A percentile compares a stretch with the other conserved stretches of the same genome.
These are phyloP conservation scores for Calliphora vicina DNA, from an alignment of 1,140 invertebrate species.

Conservation along the genomic window DNA sequence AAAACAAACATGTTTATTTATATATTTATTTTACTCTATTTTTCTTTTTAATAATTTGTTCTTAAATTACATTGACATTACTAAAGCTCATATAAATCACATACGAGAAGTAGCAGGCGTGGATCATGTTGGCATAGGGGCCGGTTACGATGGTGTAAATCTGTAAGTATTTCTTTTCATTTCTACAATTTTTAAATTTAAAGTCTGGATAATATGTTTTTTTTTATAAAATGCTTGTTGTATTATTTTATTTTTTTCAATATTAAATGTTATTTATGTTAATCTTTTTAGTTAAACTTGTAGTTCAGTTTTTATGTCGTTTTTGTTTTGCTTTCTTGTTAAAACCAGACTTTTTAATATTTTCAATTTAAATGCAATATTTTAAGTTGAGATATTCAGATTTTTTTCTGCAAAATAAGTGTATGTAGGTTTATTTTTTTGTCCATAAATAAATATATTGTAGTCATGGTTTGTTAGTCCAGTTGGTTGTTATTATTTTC, in stretches of 20 bases:
- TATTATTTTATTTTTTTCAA: neutral
- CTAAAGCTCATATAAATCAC: constrained; percentile 85
- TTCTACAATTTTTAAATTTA: too few relatives aligned
- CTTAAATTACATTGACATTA: neutral
- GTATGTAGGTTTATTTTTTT: neutral
- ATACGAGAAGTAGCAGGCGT: constrained; percentile 83
- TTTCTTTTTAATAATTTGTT: constrained; percentile 42
- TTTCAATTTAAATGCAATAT: constrained; percentile 11
- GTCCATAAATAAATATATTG: neutral
- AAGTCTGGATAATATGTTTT: neutral
- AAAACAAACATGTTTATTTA: neutral
- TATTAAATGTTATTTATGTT: neutral
- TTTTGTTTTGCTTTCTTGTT: neutral
- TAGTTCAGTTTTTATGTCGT: neutral
- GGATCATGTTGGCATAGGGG: constrained; percentile 84
- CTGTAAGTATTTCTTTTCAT: constrained; percentile 68
- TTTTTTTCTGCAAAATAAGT: neutral
- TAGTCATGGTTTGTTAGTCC: neutral
- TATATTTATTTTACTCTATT: neutral
- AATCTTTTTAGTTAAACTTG: neutral
- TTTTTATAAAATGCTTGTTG: neutral
- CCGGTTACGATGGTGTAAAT: constrained; percentile 84
- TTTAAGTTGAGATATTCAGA: neutral
- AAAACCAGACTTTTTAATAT: neutral
- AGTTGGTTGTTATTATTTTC: neutral